Evolutionary conservation across 2,113 vertebrate species (phyloP).

Genomic region (Thinocorus orbignyianus): DNA sequence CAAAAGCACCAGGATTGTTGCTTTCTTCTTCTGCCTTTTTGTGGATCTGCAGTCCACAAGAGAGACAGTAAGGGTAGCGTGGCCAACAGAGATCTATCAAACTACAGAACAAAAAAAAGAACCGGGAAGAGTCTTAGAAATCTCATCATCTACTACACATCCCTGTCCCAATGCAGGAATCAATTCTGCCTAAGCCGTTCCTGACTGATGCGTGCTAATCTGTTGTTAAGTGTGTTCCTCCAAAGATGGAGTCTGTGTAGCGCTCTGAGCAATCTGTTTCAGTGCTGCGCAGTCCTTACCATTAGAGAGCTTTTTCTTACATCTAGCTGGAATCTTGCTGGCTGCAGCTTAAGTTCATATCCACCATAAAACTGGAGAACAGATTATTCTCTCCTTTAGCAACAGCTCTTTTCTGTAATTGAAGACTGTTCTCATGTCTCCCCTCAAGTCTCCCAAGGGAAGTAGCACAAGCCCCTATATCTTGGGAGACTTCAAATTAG

Average conservation of each 20-base stretch:
- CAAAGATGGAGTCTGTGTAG: neutral
- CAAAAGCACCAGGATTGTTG: neutral
- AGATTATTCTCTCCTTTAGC: constrained; percentile 18
- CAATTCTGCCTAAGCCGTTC: neutral
- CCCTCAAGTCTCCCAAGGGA: constrained; percentile 1
- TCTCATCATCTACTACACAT: neutral
- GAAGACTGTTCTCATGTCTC: constrained; percentile 24
- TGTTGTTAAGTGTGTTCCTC: neutral
- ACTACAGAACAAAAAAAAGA: neutral
- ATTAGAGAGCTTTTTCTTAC: neutral
- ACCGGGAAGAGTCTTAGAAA: neutral
- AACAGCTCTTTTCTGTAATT: constrained; percentile 9
- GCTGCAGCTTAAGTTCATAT: constrained; percentile 1
- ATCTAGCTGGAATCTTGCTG: neutral
- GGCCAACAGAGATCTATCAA: neutral
- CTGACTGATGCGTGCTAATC: neutral
- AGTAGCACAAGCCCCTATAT: neutral
- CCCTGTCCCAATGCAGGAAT: neutral
- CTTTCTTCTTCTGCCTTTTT: neutral
- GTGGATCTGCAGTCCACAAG: neutral
- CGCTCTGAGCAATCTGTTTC: neutral
- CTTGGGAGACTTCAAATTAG: constrained; percentile 36
- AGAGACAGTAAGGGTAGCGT: neutral
- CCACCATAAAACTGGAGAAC: constrained; percentile 7
- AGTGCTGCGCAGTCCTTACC: neutral